phyloP scores from a whole-genome alignment of 2,113 vertebrate genomes.

The Polyodon spathula region DNA sequence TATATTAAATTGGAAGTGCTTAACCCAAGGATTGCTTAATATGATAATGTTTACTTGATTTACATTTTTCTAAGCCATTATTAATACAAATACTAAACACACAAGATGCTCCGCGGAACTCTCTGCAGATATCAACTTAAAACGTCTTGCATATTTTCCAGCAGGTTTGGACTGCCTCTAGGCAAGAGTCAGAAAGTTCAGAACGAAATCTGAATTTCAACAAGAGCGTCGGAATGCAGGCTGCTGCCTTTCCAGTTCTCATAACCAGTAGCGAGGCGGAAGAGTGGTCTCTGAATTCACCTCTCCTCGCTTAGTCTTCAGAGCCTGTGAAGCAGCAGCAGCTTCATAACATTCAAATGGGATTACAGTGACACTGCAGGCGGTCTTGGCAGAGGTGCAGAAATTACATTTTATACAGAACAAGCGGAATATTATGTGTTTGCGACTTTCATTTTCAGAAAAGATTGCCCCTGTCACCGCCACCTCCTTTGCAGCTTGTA shows the following conservation, averaged over 20 bases:
- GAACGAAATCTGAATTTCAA: neutral
- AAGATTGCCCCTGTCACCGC: conserved; percentile 8
- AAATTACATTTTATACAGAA: conserved; percentile 8
- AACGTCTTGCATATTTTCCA: no score
- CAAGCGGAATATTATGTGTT: conserved; percentile 4
- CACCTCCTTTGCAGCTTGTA: conserved; percentile 2
- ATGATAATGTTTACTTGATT: no score
- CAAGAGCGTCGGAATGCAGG: neutral
- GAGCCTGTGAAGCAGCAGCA: neutral
- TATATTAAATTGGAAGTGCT: no score
- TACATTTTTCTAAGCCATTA: no score
- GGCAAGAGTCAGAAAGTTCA: neutral
- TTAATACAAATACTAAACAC: no score
- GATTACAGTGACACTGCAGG: conserved; percentile 8
- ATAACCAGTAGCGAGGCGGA: neutral
- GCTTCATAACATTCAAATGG: neutral
- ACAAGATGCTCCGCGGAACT: no score
- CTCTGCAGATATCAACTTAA: no score
- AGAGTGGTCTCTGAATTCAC: neutral
- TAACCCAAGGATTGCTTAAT: no score
- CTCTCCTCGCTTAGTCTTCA: neutral
- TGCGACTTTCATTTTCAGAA: conserved; percentile 7
- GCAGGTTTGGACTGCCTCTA: no score
- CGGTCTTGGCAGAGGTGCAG: conserved; percentile 4
- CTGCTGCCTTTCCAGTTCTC: neutral